Conservation (phyloP, 2,113 vertebrate species). For the Actenoides lindsayi region DNA sequence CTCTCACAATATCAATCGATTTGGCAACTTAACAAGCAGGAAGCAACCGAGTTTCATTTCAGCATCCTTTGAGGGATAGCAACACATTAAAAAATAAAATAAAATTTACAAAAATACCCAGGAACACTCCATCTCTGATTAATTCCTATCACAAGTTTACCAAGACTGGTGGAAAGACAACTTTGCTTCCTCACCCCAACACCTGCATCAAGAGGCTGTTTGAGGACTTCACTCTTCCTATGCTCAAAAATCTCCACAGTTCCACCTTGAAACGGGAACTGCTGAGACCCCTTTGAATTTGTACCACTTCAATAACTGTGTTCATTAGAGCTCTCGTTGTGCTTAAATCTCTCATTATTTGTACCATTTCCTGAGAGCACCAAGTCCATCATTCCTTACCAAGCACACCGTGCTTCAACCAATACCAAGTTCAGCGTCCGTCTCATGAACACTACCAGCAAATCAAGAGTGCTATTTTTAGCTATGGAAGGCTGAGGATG, state of each 20-base stretch:
- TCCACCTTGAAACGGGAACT: not conserved
- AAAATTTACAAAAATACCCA: not conserved
- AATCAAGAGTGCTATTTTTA: not conserved
- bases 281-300: not conserved
- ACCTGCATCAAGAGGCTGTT: not conserved
- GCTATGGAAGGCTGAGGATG: not conserved
- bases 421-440: not conserved
- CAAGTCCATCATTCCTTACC: not conserved
- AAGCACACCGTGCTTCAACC: not conserved
- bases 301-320: not conserved
- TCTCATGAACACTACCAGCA: not conserved
- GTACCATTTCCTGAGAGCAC: not conserved
- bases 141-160: not conserved
- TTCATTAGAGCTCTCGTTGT: not conserved
- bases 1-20: not conserved
- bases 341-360: not conserved
- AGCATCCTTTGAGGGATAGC: not conserved
- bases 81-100: not conserved
- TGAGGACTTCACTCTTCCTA: not conserved
- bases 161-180: not conserved
- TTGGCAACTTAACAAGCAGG: not conserved
- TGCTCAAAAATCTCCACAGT: not conserved
- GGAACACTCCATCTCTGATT: not conserved
- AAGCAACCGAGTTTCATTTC: not conserved
- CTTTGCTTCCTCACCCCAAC: not conserved